Evolutionary conservation across 2,113 vertebrate species (phyloP).

Genomic region (Rhea pennata): DNA sequence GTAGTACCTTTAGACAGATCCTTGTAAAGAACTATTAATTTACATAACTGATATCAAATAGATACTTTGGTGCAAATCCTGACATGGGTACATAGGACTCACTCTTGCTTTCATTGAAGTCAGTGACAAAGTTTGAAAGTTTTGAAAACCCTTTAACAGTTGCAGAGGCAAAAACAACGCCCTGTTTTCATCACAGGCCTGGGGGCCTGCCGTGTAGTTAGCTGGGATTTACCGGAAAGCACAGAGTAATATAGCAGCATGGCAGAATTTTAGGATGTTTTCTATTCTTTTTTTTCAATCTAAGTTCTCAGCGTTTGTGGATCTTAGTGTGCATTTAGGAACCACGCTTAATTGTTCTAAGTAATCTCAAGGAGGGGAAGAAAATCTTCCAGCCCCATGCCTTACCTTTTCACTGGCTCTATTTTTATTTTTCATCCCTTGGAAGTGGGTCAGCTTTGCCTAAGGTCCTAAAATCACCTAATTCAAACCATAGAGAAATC

Average conservation of each 20-base stretch:
- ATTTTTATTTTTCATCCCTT: not conserved
- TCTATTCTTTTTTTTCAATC: not conserved
- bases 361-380: not conserved
- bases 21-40: not conserved
- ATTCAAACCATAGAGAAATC: not conserved
- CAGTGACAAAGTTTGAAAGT: not conserved
- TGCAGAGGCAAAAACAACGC: not conserved
- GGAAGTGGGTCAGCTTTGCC: not conserved
- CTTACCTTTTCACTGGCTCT: not conserved
- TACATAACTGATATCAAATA: not conserved
- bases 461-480: not conserved
- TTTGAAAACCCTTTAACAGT: not conserved
- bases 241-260: not conserved
- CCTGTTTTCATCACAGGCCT: not conserved
- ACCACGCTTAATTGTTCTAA: not conserved
- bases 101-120: not conserved
- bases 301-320: not conserved
- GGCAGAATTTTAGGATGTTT: not conserved
- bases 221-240: not conserved
- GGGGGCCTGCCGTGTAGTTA: not conserved
- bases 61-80: not conserved
- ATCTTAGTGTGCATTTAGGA: not conserved
- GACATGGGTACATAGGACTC: fast-evolving
- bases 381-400: not conserved
- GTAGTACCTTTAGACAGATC: not conserved